Percentiles rank a stretch among this genome's conserved stretches.
phyloP scores from a whole-genome alignment of 1,140 invertebrate genomes.

The Drosophila pallidifrons region DNA sequence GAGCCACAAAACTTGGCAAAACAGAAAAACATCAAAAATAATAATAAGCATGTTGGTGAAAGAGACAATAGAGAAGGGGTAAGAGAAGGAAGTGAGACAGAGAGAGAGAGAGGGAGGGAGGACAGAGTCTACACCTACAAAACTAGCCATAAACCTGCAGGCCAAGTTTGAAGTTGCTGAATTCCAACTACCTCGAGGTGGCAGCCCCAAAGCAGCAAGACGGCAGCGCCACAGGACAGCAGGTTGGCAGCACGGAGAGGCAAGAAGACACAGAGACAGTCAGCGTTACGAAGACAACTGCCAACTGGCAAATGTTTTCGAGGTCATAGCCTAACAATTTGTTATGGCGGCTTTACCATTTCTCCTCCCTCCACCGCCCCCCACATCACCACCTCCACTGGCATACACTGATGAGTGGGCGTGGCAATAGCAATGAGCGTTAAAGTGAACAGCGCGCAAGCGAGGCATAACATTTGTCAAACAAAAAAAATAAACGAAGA shows the following conservation, averaged over 20 bases:
- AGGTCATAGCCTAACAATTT: constrained; percentile 81
- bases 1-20: constrained; percentile 9
- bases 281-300: constrained; percentile 70
- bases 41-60: constrained; percentile 21
- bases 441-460: constrained; percentile 75
- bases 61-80: too few relatives aligned
- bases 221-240: neutral
- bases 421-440: constrained; percentile 78
- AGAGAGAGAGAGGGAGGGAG: neutral
- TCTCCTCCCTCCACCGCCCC: constrained; percentile 6
- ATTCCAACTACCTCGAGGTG: constrained; percentile 14
- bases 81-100: neutral
- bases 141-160: constrained; percentile 16
- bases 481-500: neutral
- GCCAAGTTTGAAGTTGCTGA: constrained; percentile 51
- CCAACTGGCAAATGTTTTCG: constrained; percentile 76
- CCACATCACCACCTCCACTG: neutral
- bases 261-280: neutral
- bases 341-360: constrained; percentile 47
- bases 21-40: constrained; percentile 15
- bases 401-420: constrained; percentile 74
- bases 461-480: constrained; percentile 73
- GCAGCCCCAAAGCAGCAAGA: neutral
- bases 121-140: constrained; percentile 8
- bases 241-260: neutral